Evolutionary conservation across 2,113 vertebrate genomes (phyloP).

Genomic region (Myrmophylax atrothorax): DNA sequence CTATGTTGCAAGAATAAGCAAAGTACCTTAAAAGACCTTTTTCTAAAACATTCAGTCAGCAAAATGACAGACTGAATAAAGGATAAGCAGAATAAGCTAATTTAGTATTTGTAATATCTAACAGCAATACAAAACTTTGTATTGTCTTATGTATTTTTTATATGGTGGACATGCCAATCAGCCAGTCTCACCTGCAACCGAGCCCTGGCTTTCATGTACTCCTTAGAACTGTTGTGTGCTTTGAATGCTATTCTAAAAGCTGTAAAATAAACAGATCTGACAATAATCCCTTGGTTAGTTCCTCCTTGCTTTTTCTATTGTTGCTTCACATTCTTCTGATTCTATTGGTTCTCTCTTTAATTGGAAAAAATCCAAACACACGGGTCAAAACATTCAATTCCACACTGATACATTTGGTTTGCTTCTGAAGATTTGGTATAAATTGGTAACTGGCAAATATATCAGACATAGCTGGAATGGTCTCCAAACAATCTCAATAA

Average conservation of each 20-base stretch:
- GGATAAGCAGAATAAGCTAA: neutral
- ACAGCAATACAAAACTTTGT: neutral
- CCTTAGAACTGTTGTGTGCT: neutral
- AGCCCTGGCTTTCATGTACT: neutral
- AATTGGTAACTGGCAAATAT: neutral
- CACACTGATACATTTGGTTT: neutral
- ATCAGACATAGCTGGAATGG: neutral
- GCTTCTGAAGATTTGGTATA: neutral
- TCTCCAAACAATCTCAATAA: neutral
- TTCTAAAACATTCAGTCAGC: neutral
- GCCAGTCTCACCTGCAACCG: neutral
- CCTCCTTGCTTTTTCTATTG: neutral
- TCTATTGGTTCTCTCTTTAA: neutral
- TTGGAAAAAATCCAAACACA: neutral
- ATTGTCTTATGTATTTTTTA: neutral
- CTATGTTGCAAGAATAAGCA: fast-evolving
- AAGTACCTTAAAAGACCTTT: neutral
- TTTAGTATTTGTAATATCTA: neutral
- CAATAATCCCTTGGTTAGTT: neutral
- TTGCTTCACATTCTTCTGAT: neutral
- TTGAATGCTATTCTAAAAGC: neutral
- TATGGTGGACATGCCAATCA: neutral
- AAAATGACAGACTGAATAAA: neutral
- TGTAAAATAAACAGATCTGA: neutral
- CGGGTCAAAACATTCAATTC: neutral